Evolutionary conservation across 2,888 invertebrate genomes (phyloP).

Genomic region (Morinoia aosen): DNA sequence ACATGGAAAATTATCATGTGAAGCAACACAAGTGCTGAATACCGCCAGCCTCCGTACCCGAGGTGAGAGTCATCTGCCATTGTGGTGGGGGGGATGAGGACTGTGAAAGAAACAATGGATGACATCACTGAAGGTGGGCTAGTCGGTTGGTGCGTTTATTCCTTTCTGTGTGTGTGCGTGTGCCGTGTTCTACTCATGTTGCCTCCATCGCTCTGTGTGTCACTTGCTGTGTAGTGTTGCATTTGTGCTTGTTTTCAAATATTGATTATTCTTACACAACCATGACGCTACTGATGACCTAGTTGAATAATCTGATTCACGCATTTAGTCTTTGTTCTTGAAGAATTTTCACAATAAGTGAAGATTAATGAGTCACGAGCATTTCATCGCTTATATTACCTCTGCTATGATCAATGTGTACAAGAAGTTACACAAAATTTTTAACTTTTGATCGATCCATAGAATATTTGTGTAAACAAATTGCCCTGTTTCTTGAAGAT

Average conservation of each 20-base stretch:
- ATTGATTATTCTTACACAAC: not conserved
- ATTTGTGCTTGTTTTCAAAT: not conserved
- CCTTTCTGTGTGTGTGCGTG: not conserved
- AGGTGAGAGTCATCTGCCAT: not conserved
- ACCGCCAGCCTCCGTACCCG: not conserved
- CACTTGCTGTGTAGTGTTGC: not conserved
- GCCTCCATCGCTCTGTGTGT: not conserved
- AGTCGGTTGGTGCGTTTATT: not conserved
- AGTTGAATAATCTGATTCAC: not conserved
- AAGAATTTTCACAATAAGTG: not conserved
- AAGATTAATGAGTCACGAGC: not conserved
- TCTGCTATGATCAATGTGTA: no score
- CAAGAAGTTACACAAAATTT: no score
- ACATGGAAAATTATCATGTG: not conserved
- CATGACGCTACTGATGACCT: not conserved
- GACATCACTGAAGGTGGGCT: not conserved
- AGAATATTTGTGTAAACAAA: no score
- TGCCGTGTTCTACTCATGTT: not conserved
- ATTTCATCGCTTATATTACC: no score
- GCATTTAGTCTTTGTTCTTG: not conserved
- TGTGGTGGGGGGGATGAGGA: not conserved
- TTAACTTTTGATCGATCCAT: no score
- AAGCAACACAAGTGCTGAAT: not conserved
- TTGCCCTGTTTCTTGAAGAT: no score
- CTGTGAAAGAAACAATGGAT: not conserved